Percentiles rank a stretch among this genome's conserved stretches.
Conservation (phyloP, 1,140 invertebrate species). For the Pectinophora gossypiella region DNA sequence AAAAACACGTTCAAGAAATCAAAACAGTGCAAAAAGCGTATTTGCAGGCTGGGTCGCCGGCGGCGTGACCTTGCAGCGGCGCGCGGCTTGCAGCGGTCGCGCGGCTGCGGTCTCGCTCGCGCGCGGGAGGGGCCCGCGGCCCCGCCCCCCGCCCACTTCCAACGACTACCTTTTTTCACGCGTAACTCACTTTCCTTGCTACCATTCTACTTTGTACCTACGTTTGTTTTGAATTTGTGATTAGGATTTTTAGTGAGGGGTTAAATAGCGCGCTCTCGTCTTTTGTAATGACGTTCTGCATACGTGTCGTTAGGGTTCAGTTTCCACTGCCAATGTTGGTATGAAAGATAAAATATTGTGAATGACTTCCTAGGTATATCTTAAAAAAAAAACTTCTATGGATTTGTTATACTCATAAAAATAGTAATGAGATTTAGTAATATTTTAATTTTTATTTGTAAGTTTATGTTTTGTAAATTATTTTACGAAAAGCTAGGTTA, state of each 20-base stretch:
- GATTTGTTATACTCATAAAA: too few relatives aligned
- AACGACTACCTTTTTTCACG: conserved; percentile 36
- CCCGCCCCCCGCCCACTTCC: conserved; percentile 48
- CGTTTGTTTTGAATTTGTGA: conserved; percentile 3
- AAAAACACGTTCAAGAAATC: conserved; percentile 9
- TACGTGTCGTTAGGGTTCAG: not conserved
- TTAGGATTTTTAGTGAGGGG: not conserved
- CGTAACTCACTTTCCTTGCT: conserved; percentile 30
- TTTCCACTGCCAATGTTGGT: too few relatives aligned
- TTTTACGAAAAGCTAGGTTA: too few relatives aligned
- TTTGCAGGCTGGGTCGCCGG: not conserved
- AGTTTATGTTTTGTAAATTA: too few relatives aligned
- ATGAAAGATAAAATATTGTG: too few relatives aligned
- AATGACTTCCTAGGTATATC: too few relatives aligned
- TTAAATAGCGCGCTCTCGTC: not conserved
- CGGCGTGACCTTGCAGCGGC: conserved; percentile 36
- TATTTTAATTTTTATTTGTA: too few relatives aligned
- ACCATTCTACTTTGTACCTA: not conserved
- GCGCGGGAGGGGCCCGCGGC: conserved; percentile 30
- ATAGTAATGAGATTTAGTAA: too few relatives aligned
- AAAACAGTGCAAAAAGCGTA: conserved; percentile 28
- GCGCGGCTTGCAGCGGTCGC: conserved; percentile 7
- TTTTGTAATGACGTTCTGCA: not conserved
- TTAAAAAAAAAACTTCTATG: too few relatives aligned
- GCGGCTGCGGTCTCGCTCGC: conserved; percentile 40